These are phyloP conservation scores for Xiphophorus maculatus DNA, from an alignment of 2,113 vertebrate species.

Conservation along the genomic window DNA sequence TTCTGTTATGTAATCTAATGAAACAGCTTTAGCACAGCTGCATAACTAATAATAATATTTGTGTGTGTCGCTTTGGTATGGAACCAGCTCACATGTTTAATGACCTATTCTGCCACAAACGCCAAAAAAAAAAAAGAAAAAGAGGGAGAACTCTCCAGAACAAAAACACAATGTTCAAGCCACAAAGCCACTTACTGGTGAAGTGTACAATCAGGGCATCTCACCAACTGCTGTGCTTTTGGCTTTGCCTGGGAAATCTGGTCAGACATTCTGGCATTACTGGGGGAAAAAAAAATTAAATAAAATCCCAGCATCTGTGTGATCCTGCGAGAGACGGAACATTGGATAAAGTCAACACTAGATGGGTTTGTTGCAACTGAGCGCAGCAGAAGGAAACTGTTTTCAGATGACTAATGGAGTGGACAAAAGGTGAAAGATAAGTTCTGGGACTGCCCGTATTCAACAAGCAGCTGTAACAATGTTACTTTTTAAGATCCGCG, in stretches of 20 bases:
- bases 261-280: conserved; percentile 29
- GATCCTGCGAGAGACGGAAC: conserved; percentile 41
- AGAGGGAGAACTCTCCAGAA: conserved; percentile 2
- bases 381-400: conserved; percentile 22
- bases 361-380: conserved; percentile 45
- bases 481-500: conserved; percentile 20
- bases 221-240: conserved; percentile 51
- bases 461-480: conserved; percentile 55
- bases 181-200: conserved; percentile 42
- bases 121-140: neutral
- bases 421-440: conserved; percentile 42
- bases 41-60: neutral
- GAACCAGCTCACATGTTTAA: conserved; percentile 21
- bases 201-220: conserved; percentile 48
- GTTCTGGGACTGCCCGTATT: conserved; percentile 11
- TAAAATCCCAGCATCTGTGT: conserved; percentile 13
- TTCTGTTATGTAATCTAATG: neutral
- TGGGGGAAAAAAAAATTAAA: neutral
- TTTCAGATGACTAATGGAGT: conserved; percentile 52
- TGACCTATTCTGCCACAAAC: conserved; percentile 24
- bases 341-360: conserved; percentile 44
- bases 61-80: conserved; percentile 5
- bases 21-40: neutral
- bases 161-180: conserved; percentile 37
- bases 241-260: conserved; percentile 48